phyloP scores from a whole-genome alignment of 2,113 vertebrate genomes.

The Scatophagus argus region DNA sequence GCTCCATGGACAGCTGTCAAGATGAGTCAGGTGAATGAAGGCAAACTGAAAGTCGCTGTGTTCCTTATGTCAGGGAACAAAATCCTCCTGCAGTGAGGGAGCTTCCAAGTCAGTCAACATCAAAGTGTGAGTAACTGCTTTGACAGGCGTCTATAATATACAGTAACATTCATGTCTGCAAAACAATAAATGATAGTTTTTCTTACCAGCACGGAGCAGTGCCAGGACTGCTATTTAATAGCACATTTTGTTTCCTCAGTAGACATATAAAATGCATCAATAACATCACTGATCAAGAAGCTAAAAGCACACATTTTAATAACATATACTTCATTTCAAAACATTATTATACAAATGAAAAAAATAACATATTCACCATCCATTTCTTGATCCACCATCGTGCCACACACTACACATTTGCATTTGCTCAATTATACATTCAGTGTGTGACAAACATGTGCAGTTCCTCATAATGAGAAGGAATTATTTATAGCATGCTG shows the following conservation, averaged over 20 bases:
- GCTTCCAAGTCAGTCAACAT: constrained; percentile 62
- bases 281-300: not conserved
- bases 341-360: not conserved
- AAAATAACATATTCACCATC: constrained; percentile 8
- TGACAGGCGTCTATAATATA: constrained; percentile 45
- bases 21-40: constrained; percentile 79
- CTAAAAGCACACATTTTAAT: not conserved
- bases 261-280: constrained; percentile 33
- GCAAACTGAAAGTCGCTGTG: constrained; percentile 65
- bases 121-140: constrained; percentile 61
- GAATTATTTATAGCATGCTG: constrained; percentile 83
- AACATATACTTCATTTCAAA: not conserved
- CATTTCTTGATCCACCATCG: constrained; percentile 24
- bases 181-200: constrained; percentile 52
- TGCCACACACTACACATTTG: constrained; percentile 59
- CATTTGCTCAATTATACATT: constrained; percentile 80
- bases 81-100: constrained; percentile 53
- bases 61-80: constrained; percentile 70
- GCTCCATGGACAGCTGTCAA: constrained; percentile 70
- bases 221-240: constrained; percentile 29
- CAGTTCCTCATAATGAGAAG: constrained; percentile 74
- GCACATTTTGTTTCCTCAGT: constrained; percentile 13
- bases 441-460: constrained; percentile 79
- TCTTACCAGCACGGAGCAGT: constrained; percentile 32
- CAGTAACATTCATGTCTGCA: constrained; percentile 36